Percentiles rank a stretch among this genome's conserved stretches.
These are phyloP conservation scores for Progne subis DNA, from an alignment of 2,113 vertebrate species.

Conservation along the genomic window DNA sequence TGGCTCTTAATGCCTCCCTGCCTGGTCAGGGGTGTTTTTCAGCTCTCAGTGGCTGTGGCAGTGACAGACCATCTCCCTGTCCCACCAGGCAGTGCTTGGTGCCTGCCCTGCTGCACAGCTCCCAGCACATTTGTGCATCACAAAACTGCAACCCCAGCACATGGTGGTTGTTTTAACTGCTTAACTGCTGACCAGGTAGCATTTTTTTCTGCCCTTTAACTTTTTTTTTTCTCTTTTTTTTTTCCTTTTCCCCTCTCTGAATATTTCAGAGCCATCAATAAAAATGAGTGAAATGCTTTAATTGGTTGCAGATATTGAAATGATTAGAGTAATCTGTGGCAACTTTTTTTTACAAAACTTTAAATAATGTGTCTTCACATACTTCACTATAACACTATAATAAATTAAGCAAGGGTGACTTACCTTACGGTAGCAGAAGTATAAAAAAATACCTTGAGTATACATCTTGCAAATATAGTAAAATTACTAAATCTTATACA, in stretches of 20 bases:
- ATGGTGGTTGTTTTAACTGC: background rate
- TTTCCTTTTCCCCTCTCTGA: accelerated
- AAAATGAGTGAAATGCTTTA: background rate
- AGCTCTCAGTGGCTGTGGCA: background rate
- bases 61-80: background rate
- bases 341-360: background rate
- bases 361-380: background rate
- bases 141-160: background rate
- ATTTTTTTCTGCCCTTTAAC: background rate
- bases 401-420: background rate
- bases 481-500: background rate
- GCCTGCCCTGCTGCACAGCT: background rate
- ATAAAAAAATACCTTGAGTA: background rate
- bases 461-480: background rate
- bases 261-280: background rate
- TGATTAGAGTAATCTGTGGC: background rate
- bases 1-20: slow-evolving; percentile 30
- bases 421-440: background rate
- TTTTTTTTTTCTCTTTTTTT: background rate
- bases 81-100: accelerated
- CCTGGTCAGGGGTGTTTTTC: background rate
- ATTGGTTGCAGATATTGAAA: background rate
- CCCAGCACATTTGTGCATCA: accelerated
- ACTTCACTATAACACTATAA: background rate
- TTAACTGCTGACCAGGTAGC: background rate